Base-by-base conservation (phyloP, 2,797 vertebrate species). In the Microcaecilia unicolor region DNA sequence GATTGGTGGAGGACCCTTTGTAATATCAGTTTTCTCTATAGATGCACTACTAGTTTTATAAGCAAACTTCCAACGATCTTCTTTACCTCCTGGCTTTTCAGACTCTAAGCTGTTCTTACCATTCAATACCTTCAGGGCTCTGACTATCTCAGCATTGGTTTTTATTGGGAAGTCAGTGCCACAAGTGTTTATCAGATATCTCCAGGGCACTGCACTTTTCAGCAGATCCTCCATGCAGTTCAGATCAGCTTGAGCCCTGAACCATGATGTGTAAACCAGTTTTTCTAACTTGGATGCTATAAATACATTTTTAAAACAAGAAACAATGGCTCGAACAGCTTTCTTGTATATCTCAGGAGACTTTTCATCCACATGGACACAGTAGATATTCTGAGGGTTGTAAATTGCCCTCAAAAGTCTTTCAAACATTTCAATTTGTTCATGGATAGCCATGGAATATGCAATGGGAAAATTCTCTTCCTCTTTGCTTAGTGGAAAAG, bases 211-310 rank as follows among this genome's bases (percentile, higher is more conserved):
- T 0, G 33, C n/a, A 7, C 77, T 85, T 13, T 44, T 54, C 10
- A 88, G 44, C 22, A 93, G 64, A 27, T 89, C 86, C 20, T 79
- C 44, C 81, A 92, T 91, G 39, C 89, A 91, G 61, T 92, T 91
- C 22, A 92, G 46, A 39, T 91, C 89, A 0, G 88, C 90, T 61
- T 91, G 87, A 3, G 91, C 86, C 32, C 89, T 50, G 22, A 70
- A 83, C 89, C 89, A 93, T 1, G 87, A 85, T 2, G 86, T 81
- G 4, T 93, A 90, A n/a, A n/a, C n/a, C n/a, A n/a, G 14, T 89
- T 85, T 3, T 88, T 72, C 4, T 92, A 89, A 37, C 23, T 73
- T 87, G 27, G 61, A 83, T 32, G 86, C 78, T 18, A 90, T 3
- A 55, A 92, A 90, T 15, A 91, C 85, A 10, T 93, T 93, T 1